phyloP scores from a whole-genome alignment of 2,888 invertebrate genomes.

The Calliopum simillimum region DNA sequence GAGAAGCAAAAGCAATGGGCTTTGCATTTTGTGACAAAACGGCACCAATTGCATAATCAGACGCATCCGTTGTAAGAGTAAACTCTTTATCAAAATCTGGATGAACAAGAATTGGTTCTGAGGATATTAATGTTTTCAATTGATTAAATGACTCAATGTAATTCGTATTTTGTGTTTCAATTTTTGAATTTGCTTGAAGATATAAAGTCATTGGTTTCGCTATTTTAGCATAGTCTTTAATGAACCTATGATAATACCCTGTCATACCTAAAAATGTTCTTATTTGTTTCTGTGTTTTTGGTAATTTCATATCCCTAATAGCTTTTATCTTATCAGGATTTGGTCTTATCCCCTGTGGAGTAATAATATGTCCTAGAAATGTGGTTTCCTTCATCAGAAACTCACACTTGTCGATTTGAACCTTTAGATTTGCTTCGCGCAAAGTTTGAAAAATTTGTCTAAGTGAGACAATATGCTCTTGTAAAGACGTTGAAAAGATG shows the following conservation, averaged over 20 bases:
- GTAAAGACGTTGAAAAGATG: conserved; percentile 41
- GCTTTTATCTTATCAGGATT: conserved; percentile 42
- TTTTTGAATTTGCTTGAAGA: conserved; percentile 33
- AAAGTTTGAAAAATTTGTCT: conserved; percentile 30
- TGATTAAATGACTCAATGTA: conserved; percentile 35
- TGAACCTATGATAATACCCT: conserved; percentile 41
- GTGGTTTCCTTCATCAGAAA: conserved; percentile 40
- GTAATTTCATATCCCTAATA: too few relatives aligned
- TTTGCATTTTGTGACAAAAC: conserved; percentile 35
- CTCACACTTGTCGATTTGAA: conserved; percentile 38
- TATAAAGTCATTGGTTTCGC: conserved; percentile 38
- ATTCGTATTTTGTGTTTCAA: conserved; percentile 23
- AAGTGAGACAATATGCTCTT: conserved; percentile 37
- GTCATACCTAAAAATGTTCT: too few relatives aligned
- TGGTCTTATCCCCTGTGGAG: conserved; percentile 31
- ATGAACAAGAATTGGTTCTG: conserved; percentile 39
- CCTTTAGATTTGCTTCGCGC: conserved; percentile 36
- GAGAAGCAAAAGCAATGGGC: conserved; percentile 32
- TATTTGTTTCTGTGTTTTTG: too few relatives aligned
- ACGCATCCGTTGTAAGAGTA: conserved; percentile 42
- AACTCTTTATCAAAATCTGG: conserved; percentile 45
- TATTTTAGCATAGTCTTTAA: conserved; percentile 39
- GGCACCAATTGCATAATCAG: conserved; percentile 37
- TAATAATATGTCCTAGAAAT: conserved; percentile 35
- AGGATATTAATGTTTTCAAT: conserved; percentile 33